Conservation (phyloP, 2,797 vertebrate genomes). For the Holocentrus rufus region DNA sequence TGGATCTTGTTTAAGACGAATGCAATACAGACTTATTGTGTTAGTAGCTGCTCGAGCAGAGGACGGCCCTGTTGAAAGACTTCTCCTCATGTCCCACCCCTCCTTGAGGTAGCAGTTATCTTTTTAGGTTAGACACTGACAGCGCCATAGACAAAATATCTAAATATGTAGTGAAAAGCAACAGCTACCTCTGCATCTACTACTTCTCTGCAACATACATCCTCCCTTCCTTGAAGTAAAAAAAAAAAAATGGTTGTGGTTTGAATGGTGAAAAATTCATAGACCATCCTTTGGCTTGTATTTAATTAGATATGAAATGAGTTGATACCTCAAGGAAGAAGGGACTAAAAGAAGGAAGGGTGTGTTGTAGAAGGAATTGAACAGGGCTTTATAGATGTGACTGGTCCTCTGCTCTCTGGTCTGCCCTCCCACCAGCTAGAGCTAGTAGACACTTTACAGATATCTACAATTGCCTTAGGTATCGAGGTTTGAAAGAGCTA, state of each 20-base stretch:
- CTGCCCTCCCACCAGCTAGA: conserved; percentile 35
- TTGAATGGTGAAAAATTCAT: conserved; percentile 1
- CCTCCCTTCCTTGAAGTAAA: background rate
- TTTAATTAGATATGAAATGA: conserved; percentile 10
- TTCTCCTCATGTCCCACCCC: background rate
- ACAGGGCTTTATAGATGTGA: background rate
- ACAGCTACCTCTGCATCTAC: no score
- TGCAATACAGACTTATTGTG: conserved; percentile 11
- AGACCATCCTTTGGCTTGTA: no score
- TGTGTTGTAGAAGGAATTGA: background rate
- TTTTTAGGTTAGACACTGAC: background rate
- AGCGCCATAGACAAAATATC: background rate
- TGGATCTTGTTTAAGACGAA: conserved; percentile 18
- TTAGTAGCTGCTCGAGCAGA: background rate
- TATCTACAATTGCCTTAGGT: conserved; percentile 81
- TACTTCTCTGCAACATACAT: background rate
- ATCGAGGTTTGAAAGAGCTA: conserved; percentile 67
- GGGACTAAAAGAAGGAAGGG: background rate
- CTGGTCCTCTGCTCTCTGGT: conserved; percentile 17
- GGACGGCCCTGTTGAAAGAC: background rate
- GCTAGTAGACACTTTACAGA: conserved; percentile 78
- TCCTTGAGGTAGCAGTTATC: background rate
- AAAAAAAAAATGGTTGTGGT: background rate
- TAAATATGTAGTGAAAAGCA: background rate
- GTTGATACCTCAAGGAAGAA: conserved; percentile 5